Base-by-base conservation (phyloP, 2,113 vertebrate species). In the Hippocampus abdominalis region DNA sequence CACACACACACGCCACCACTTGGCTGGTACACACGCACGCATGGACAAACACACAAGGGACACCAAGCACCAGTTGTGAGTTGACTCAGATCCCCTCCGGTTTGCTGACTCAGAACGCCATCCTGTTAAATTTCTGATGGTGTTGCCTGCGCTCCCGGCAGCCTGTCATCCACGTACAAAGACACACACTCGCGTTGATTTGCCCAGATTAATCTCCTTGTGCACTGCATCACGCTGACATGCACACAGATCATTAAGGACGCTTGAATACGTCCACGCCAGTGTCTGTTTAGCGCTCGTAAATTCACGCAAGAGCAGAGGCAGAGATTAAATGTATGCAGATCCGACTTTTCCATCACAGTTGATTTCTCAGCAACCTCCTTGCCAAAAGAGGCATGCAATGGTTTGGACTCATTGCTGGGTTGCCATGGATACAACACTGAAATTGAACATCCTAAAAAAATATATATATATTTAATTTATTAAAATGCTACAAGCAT, bases 11-110 rank as follows among this genome's bases (percentile, higher is more conserved):
- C 25, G 48, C 78, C 75, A 64, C 68, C 73, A 70, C 53, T 49
- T 69, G 70, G 49, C 25, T 32, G 25, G 49, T 29, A 36, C 73
- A 72, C 78, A 75, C 69, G 59, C 0, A 16, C 42, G 3, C 78
- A 78, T 77, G 79, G 60, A 73, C 73, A 51, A 56, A 68, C 65
- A 62, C 72, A 48, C 70, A 40, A 68, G 54, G 44, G 21, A 60
- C 44, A 20, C 65, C 51, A 36, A 56, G 66, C 48, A 56, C 32
- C 48, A 56, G 27, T 54, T 32, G 25, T 16, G 66, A 67, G 76
- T 63, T 87, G 86, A 90, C 73, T 88, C 86, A 88, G 72, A 81
- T 29, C 59, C 75, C 84, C 76, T 76, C 67, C 71, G 84, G 76
- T 79, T 63, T 61, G 29, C 78, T 84, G 79, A 89, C 42, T 87